phyloP scores from a whole-genome alignment of 2,888 invertebrate species.

The Cosmorhoe ocellata region DNA sequence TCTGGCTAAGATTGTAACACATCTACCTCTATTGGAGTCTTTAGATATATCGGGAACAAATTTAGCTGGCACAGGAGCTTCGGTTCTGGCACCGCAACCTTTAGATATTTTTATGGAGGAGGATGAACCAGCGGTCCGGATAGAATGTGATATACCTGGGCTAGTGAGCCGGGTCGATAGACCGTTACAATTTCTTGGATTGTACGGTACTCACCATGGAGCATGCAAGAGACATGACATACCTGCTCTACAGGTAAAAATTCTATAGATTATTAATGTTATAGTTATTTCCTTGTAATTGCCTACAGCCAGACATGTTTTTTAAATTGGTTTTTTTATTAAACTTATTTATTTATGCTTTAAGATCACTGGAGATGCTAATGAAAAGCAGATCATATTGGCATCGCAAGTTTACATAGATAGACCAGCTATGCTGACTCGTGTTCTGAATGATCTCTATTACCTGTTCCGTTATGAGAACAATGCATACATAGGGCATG shows the following conservation, averaged over 20 bases:
- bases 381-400: constrained; percentile 93
- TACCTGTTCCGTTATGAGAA: constrained; percentile 92
- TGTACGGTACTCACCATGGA: constrained; percentile 94
- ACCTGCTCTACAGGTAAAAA: constrained; percentile 91
- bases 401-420: constrained; percentile 93
- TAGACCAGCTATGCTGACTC: constrained; percentile 89
- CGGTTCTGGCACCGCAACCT: constrained; percentile 54
- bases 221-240: constrained; percentile 95
- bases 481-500: constrained; percentile 88
- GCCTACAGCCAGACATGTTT: too few species aligned
- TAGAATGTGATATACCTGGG: constrained; percentile 91
- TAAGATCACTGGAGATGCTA: constrained; percentile 95
- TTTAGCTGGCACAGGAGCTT: constrained; percentile 92
- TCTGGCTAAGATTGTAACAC: constrained; percentile 87
- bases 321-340: too few species aligned
- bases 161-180: constrained; percentile 88
- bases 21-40: constrained; percentile 88
- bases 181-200: constrained; percentile 94
- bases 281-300: too few species aligned
- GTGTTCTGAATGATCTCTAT: constrained; percentile 95
- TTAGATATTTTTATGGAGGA: constrained; percentile 39
- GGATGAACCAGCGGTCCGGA: too few species aligned
- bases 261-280: background rate
- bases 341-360: background rate
- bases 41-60: constrained; percentile 98